Base-by-base conservation (phyloP, 2,888 invertebrate species). In the Microdon myrmicae region DNA sequence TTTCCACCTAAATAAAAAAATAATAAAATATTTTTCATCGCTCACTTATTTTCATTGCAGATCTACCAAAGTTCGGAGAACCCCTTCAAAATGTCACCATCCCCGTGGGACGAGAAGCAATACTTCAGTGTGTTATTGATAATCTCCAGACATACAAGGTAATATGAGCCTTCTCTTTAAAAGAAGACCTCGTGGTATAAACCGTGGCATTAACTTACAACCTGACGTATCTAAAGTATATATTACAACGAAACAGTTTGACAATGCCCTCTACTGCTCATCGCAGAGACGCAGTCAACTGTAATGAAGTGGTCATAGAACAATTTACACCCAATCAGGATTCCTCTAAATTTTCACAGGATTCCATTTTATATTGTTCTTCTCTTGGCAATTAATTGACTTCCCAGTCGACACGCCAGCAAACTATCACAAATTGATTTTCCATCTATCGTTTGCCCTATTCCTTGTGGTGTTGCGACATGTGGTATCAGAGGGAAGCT, bases 61-160 rank as follows among this genome's bases (percentile, higher is more conserved):
- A 86, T 81, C 76, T 86, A 53, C 88, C 88, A 7, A 83, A 85
- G 69, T 87, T 87, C 72, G 84, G 86, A 14, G 87, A 86, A 7
- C 84, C 85, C 0, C 83, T 88, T 31, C 83, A 85, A 31, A 88
- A 88, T 74, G 85, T 87, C 41, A 88, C 88, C 0, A 85, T 86
- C 10, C 85, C 87, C 3, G 83, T 88, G 22, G 86, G 88, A 28
- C 80, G 88, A 39, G 88, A 88, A 72, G 88, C 87, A 5, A 81
- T 84, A 4, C 82, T 88, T 43, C 85, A 86, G 23, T 88, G 88
- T 72, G 83, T 84, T 38, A 88, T 88, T 16, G 87, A 88, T 72
- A 86, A 87, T 75, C 79, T 88, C 68, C 86, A 86, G 71, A 84
- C 85, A 1, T 88, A 85, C 71, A 88, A 88, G 83, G 88, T 88